phyloP scores from a whole-genome alignment of 2,888 invertebrate species.

The Lycaena phlaeas region DNA sequence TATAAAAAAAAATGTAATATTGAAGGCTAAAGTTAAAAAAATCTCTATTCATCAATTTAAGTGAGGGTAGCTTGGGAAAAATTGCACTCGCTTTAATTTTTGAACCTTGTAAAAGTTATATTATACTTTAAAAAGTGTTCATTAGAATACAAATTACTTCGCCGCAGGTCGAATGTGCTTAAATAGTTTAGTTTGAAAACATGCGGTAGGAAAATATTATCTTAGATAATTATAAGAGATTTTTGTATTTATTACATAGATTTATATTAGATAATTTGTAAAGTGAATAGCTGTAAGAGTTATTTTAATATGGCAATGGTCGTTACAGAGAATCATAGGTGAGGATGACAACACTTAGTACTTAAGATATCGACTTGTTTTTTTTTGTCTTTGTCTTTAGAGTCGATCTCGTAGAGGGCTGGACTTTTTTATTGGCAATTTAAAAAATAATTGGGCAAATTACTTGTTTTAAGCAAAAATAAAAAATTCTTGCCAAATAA shows the following conservation, averaged over 20 bases:
- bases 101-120: no score
- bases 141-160: constrained; percentile 25
- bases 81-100: no score
- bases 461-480: not conserved
- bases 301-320: constrained; percentile 67
- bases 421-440: not conserved
- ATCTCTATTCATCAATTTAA: no score
- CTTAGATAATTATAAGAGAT: constrained; percentile 63
- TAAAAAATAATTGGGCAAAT: not conserved
- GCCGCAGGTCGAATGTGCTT: constrained; percentile 36
- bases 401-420: constrained; percentile 14
- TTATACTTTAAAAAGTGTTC: no score
- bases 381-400: constrained; percentile 26
- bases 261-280: constrained; percentile 72
- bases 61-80: no score
- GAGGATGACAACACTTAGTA: constrained; percentile 53
- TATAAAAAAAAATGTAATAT: no score
- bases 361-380: constrained; percentile 54
- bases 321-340: constrained; percentile 43
- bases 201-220: constrained; percentile 69
- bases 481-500: not conserved
- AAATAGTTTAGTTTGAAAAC: constrained; percentile 67
- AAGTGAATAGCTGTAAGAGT: constrained; percentile 60
- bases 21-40: no score
- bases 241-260: constrained; percentile 73